Evolutionary conservation across 2,113 vertebrate species (phyloP).

Genomic region (Toxotes chatareus): DNA sequence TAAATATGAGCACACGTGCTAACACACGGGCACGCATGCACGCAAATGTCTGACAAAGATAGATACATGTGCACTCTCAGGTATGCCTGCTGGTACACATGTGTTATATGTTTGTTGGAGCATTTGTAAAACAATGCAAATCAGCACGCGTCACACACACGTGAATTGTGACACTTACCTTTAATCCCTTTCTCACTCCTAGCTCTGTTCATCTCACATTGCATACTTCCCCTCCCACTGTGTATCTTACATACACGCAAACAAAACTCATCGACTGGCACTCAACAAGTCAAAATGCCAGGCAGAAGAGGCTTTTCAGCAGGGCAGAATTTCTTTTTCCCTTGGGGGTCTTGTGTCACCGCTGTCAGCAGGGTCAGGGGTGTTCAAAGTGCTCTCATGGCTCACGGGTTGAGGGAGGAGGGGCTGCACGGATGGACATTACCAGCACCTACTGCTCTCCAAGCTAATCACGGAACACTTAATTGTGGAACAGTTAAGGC

Average conservation of each 20-base stretch:
- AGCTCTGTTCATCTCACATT: not conserved
- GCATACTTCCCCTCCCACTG: slow-evolving; percentile 1
- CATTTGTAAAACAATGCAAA: slow-evolving; percentile 42
- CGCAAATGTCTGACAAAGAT: slow-evolving; percentile 45
- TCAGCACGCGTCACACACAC: slow-evolving; percentile 23
- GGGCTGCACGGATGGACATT: slow-evolving; percentile 33
- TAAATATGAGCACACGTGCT: slow-evolving; percentile 43
- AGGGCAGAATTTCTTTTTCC: slow-evolving; percentile 19
- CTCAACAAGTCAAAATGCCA: not conserved
- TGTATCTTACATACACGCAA: slow-evolving; percentile 2
- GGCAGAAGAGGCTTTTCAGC: slow-evolving; percentile 24
- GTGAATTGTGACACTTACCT: slow-evolving; percentile 28
- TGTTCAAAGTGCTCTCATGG: slow-evolving; percentile 50
- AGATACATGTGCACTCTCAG: slow-evolving; percentile 17
- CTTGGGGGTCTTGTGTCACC: slow-evolving; percentile 25
- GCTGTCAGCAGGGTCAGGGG: slow-evolving; percentile 53
- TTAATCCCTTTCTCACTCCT: not conserved
- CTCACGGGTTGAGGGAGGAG: slow-evolving; percentile 1
- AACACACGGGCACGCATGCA: slow-evolving; percentile 9
- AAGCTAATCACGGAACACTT: slow-evolving; percentile 52
- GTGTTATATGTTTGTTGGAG: slow-evolving; percentile 28
- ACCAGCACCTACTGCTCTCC: slow-evolving; percentile 23
- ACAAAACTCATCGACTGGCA: slow-evolving; percentile 13
- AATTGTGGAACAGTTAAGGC: slow-evolving; percentile 49
- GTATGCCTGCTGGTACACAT: not conserved